Evolutionary conservation across 2,113 vertebrate genomes (phyloP), one percentile per base, ranked within the genome.

Genomic region (Sylvia atricapilla): DNA sequence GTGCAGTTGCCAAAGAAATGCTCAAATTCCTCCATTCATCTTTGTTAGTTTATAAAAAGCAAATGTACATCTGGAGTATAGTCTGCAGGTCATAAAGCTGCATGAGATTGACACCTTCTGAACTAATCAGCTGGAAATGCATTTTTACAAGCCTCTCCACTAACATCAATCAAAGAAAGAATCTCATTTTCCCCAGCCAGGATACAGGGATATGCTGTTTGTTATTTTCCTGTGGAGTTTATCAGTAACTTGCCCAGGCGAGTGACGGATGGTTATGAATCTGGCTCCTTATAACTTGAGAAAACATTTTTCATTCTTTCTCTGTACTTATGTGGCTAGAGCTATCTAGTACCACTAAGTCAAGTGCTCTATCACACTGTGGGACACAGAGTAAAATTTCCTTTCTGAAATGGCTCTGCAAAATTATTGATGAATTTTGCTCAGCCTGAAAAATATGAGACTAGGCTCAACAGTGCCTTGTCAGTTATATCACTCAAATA

Each of bases 1-100:
- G 80, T 95, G 81, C 91, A 94, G 94, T 81, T 97, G 96, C 97
- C 97, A 94, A 97, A 96, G 67, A 97, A 97, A 95, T 80, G 95
- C 94, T 98, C 95, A 95, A 88, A 98, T 97, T 97, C 95, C 96
- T 81, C 96, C 97, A 98, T 98, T 98, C 96, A 96, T 98, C 97
- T 98, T 98, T 98, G 98, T 98, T 98, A 98, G 97, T 98, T 99
- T 98, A 99, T 98, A 98, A 98, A 99, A 98, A 98, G 97, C 97
- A 97, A 96, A 97, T 90, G 98, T 98, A 98, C 98, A 98, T 98
- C 98, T 98, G 98, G 97, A 94, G 85, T 96, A 95, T 95, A 96
- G 98, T 97, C 98, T 95, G 94, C 95, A 97, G 98, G 97, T 98
- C 98, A 98, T 98, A 98, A 98, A 98, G 96, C 97, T 96, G 97